A percentile compares a stretch with the other conserved stretches of the same genome.
These are phyloP conservation scores for Diadema setosum DNA, from an alignment of 35 echinoderm and acorn worm species.

Conservation along the genomic window DNA sequence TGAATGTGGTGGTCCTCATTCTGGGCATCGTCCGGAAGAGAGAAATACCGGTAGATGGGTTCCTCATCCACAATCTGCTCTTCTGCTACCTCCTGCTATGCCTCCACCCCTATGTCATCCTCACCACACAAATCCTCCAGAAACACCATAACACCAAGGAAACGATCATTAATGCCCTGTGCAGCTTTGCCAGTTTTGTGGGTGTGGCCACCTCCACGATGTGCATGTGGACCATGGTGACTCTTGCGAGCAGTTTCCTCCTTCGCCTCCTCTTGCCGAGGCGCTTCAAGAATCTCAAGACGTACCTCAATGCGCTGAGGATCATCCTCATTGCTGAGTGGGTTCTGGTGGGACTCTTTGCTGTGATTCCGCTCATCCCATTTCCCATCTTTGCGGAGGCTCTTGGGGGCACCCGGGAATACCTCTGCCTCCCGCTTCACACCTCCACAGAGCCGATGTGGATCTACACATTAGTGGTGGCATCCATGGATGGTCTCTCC, in stretches of 20 bases:
- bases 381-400: constrained; percentile 7
- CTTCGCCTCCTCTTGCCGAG: constrained; percentile 38
- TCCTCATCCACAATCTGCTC: constrained; percentile 15
- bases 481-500: not conserved
- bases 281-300: constrained; percentile 39
- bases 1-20: constrained; percentile 25
- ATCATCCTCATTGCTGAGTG: constrained; percentile 8
- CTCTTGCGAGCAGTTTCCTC: constrained; percentile 25
- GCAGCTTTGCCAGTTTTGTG: constrained; percentile 30
- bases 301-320: constrained; percentile 30
- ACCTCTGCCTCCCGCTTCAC: constrained; percentile 42
- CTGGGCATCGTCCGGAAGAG: not conserved
- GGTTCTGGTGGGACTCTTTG: not conserved
- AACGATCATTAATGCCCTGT: not conserved
- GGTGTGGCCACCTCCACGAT: constrained; percentile 2
- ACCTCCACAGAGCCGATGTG: constrained; percentile 1
- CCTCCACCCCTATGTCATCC: constrained; percentile 1
- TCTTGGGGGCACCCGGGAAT: not conserved
- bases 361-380: constrained; percentile 29
- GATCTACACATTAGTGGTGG: constrained; percentile 10
- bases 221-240: constrained; percentile 40
- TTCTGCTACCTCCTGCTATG: constrained; percentile 22
- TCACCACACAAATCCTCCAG: not conserved
- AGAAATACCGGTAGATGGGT: constrained; percentile 24
- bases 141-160: not conserved